Evolutionary conservation across 53 echinoderm and acorn worm species (phyloP).

Genomic region (Astropecten irregularis): DNA sequence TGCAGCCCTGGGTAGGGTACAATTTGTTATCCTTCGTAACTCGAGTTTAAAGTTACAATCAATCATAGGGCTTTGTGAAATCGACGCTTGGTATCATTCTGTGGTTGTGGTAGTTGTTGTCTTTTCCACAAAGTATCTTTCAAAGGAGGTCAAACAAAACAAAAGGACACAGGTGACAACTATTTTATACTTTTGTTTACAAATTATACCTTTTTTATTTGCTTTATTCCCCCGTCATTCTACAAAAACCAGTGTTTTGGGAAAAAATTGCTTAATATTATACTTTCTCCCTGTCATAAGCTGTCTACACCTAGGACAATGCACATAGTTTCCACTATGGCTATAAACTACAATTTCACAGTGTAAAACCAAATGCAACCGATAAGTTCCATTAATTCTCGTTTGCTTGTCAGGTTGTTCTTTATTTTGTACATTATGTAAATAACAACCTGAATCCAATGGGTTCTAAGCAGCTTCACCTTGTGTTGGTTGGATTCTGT

Average conservation of each 20-base stretch:
- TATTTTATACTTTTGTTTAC: slow-evolving; percentile 42
- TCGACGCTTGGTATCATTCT: no score
- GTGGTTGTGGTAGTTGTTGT: no score
- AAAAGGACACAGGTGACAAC: not conserved
- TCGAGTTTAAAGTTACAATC: no score
- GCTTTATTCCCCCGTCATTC: slow-evolving; percentile 59
- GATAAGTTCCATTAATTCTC: not conserved
- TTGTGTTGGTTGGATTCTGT: not conserved
- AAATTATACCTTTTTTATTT: slow-evolving; percentile 59
- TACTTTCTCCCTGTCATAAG: slow-evolving; percentile 25
- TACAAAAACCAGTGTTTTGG: slow-evolving; percentile 56
- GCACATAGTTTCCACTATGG: slow-evolving; percentile 33
- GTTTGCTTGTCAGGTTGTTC: no score
- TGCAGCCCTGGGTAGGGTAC: no score
- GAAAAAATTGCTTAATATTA: slow-evolving; percentile 50
- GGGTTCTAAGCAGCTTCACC: not conserved
- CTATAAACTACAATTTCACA: slow-evolving; percentile 30
- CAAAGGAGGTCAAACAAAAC: no score
- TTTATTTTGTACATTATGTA: not conserved
- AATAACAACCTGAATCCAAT: not conserved
- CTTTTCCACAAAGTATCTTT: no score
- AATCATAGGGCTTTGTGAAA: no score
- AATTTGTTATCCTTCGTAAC: no score
- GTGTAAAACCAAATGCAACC: slow-evolving; percentile 12
- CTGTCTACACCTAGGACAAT: slow-evolving; percentile 26